These are phyloP conservation scores for Lamproptera curius DNA, from an alignment of 2,888 invertebrate genomes.

Conservation along the genomic window DNA sequence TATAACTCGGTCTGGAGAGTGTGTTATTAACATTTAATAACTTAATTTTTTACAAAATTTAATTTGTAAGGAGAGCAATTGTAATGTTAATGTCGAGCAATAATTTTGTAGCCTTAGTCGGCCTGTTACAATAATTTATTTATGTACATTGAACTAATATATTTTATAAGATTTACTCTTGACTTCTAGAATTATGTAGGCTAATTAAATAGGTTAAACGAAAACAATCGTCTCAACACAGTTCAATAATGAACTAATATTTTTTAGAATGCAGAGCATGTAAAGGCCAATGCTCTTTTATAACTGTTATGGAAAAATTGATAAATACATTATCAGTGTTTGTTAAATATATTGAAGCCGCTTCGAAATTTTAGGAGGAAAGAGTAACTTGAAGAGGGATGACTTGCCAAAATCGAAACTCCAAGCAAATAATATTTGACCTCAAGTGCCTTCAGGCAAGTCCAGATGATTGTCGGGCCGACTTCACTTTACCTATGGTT, in stretches of 20 bases:
- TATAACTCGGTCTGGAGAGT: constrained; percentile 3
- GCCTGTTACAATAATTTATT: constrained; percentile 37
- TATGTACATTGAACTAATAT: constrained; percentile 11
- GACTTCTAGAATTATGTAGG: constrained; percentile 7
- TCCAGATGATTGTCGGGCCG: constrained; percentile 54
- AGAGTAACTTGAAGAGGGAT: constrained; percentile 20
- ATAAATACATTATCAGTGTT: too few relatives aligned
- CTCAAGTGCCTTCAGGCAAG: constrained; percentile 74
- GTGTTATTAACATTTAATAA: constrained; percentile 2
- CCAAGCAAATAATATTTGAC: constrained; percentile 55
- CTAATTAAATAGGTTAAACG: too few relatives aligned
- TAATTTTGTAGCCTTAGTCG: constrained; percentile 64
- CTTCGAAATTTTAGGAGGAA: constrained; percentile 16
- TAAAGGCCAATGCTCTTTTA: too few relatives aligned
- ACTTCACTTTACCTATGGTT: constrained; percentile 34
- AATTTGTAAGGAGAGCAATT: constrained; percentile 7
- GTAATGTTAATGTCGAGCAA: constrained; percentile 48
- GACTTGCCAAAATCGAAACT: constrained; percentile 58
- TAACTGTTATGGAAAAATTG: too few relatives aligned
- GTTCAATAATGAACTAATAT: too few relatives aligned
- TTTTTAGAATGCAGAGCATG: too few relatives aligned
- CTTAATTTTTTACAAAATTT: constrained; percentile 7
- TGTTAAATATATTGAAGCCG: too few relatives aligned
- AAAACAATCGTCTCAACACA: too few relatives aligned
- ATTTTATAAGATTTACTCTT: constrained; percentile 13